Percentiles rank a stretch among this genome's conserved stretches.
Evolutionary conservation across 2,888 invertebrate genomes (phyloP).

Genomic region (Trissolcus japonicus): DNA sequence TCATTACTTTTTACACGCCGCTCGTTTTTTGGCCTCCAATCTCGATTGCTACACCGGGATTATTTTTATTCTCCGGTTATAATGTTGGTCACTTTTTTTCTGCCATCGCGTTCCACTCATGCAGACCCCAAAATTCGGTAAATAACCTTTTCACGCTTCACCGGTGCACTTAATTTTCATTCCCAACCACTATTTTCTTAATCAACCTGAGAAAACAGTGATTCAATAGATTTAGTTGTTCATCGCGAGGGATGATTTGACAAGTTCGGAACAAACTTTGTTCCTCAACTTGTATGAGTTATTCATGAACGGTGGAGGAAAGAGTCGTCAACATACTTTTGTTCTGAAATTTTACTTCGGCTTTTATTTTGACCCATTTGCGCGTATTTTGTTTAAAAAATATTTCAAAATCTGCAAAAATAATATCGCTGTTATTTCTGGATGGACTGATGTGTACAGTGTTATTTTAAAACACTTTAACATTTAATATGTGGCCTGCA

Average conservation of each 20-base stretch:
- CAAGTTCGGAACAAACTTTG: background rate
- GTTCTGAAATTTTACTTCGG: background rate
- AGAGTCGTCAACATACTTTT: conserved; percentile 2
- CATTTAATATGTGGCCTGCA: too few relatives aligned
- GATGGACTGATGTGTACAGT: too few relatives aligned
- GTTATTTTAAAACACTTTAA: too few relatives aligned
- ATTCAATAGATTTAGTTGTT: background rate
- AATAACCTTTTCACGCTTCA: conserved; percentile 35
- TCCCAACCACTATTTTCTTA: background rate
- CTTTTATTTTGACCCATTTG: background rate
- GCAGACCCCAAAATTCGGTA: conserved; percentile 36
- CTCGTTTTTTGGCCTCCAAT: conserved; percentile 25
- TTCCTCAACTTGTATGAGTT: conserved; percentile 5
- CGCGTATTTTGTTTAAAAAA: background rate
- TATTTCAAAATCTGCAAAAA: too few relatives aligned
- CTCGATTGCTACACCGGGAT: conserved; percentile 37
- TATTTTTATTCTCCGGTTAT: conserved; percentile 42
- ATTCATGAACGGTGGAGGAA: background rate
- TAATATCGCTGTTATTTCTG: too few relatives aligned
- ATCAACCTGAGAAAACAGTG: conserved; percentile 1
- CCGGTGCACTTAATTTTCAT: conserved; percentile 25
- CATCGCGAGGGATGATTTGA: too few relatives aligned
- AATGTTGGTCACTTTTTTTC: conserved; percentile 42
- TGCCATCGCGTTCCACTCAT: conserved; percentile 11
- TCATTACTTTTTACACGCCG: conserved; percentile 48